These are phyloP conservation scores for Noctua comes DNA, from an alignment of 2,888 invertebrate genomes.

Conservation along the genomic window DNA sequence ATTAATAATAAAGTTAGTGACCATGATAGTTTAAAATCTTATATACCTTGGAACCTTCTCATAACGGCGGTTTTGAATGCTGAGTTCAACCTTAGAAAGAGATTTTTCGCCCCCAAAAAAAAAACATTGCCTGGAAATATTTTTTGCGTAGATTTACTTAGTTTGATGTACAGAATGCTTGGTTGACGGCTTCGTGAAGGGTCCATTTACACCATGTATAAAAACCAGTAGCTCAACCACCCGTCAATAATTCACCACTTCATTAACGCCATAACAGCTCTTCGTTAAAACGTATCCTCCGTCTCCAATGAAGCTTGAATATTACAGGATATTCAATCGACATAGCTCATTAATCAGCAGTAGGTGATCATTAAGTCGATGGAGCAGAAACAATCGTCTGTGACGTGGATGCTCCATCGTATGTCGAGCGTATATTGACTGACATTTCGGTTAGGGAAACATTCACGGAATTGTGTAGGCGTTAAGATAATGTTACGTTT, in stretches of 20 bases:
- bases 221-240: not conserved
- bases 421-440: constrained; percentile 10
- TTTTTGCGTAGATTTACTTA: too few relatives aligned
- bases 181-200: not conserved
- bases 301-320: constrained; percentile 26
- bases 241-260: not conserved
- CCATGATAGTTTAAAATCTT: too few relatives aligned
- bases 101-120: too few relatives aligned
- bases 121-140: too few relatives aligned
- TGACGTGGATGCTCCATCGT: constrained; percentile 13
- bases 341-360: constrained; percentile 29
- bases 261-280: not conserved
- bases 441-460: constrained; percentile 15
- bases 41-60: too few relatives aligned
- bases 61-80: too few relatives aligned
- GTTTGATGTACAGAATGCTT: too few relatives aligned
- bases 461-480: not conserved
- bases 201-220: not conserved
- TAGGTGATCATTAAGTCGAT: constrained; percentile 29
- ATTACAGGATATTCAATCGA: constrained; percentile 23
- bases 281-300: constrained; percentile 5
- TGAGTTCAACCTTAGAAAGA: too few relatives aligned
- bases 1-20: too few relatives aligned
- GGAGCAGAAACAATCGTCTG: constrained; percentile 23
- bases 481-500: not conserved